A percentile compares a stretch with the other conserved stretches of the same genome.
These are phyloP conservation scores for Listronotus bonariensis DNA, from an alignment of 1,140 invertebrate species.

Conservation along the genomic window DNA sequence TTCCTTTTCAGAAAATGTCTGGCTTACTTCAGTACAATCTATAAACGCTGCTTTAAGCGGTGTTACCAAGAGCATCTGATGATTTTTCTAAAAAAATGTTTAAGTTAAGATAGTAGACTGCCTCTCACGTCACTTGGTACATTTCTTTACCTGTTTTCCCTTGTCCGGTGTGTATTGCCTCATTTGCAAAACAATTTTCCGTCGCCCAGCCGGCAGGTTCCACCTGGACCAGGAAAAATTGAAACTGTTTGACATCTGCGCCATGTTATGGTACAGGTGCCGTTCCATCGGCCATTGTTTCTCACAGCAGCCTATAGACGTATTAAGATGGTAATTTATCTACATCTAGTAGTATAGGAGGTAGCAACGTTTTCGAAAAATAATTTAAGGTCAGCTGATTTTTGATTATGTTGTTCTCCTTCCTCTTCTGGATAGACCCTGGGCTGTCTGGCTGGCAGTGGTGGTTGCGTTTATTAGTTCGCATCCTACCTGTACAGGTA, in stretches of 20 bases:
- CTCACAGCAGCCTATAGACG: constrained; percentile 59
- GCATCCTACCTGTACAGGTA: too few relatives aligned
- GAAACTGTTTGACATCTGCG: constrained; percentile 72
- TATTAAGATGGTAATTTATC: too few relatives aligned
- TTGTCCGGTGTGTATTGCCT: constrained; percentile 67
- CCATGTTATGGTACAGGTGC: constrained; percentile 83
- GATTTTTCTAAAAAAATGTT: constrained; percentile 56
- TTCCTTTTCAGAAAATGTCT: constrained; percentile 64
- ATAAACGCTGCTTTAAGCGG: constrained; percentile 65
- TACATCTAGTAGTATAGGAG: too few relatives aligned
- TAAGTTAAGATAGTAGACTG: neutral
- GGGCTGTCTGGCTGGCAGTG: too few relatives aligned
- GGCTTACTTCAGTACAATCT: constrained; percentile 72
- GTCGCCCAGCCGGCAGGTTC: constrained; percentile 70
- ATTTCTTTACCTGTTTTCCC: constrained; percentile 59
- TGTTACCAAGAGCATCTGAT: constrained; percentile 65
- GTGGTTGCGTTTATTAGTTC: too few relatives aligned
- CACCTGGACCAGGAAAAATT: constrained; percentile 89
- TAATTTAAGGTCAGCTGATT: too few relatives aligned
- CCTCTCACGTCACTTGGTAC: too few relatives aligned
- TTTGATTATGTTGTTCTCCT: too few relatives aligned
- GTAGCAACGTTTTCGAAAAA: too few relatives aligned
- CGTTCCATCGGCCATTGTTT: constrained; percentile 79
- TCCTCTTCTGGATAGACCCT: too few relatives aligned
- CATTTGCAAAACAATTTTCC: constrained; percentile 74